Conservation (phyloP, 2,113 vertebrate species). For the Lophotis ruficrista region DNA sequence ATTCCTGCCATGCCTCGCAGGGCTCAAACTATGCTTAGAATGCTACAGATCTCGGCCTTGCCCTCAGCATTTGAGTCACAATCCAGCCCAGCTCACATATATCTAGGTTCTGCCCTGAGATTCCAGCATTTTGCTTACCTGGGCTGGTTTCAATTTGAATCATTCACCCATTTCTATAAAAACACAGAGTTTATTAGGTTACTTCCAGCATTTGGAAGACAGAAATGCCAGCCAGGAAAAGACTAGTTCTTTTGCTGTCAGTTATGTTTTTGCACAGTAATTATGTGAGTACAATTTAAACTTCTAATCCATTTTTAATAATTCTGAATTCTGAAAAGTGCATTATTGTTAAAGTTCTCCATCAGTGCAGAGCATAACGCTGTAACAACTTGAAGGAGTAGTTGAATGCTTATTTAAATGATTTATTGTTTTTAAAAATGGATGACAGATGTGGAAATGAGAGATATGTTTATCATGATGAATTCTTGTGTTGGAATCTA, state of each 20-base stretch:
- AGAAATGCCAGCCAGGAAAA: neutral
- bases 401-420: conserved; percentile 39
- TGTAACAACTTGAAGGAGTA: neutral
- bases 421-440: conserved; percentile 37
- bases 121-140: neutral
- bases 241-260: neutral
- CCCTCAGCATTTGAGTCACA: neutral
- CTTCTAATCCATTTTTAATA: neutral
- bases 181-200: neutral
- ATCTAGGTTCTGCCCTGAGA: neutral
- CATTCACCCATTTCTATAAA: neutral
- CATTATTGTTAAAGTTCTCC: neutral
- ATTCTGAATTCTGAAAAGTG: neutral
- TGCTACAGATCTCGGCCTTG: neutral
- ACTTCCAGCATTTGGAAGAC: neutral
- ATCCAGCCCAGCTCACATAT: neutral
- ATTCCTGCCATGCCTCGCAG: neutral
- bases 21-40: neutral
- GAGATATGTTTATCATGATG: conserved; percentile 22
- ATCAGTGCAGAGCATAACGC: neutral
- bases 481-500: conserved; percentile 42
- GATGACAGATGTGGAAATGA: conserved; percentile 49
- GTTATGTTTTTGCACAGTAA: neutral
- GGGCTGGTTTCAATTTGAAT: neutral
- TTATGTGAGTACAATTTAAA: neutral